A percentile compares a stretch with the other conserved stretches of the same genome.
phyloP scores from a whole-genome alignment of 2,888 invertebrate species.

The Cistogaster globosa region DNA sequence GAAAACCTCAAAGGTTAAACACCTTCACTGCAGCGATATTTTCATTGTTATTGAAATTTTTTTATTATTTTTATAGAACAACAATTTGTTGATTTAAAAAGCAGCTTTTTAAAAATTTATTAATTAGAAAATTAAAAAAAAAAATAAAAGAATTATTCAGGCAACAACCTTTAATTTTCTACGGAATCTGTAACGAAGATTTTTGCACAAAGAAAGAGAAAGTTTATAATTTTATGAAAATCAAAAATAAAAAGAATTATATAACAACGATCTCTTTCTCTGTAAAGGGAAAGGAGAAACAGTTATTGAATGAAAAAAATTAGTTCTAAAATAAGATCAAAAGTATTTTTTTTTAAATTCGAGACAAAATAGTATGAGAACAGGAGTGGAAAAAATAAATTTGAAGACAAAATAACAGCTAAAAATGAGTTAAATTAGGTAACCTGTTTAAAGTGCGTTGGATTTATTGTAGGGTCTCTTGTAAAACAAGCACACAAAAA shows the following conservation, averaged over 20 bases:
- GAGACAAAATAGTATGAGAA: not conserved
- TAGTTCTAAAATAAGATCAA: no score
- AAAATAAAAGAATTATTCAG: constrained; percentile 23
- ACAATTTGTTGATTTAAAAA: not conserved
- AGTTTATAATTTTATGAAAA: constrained; percentile 34
- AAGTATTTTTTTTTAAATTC: not conserved
- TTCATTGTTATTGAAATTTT: constrained; percentile 15
- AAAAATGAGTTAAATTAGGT: constrained; percentile 47
- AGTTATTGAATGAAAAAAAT: not conserved
- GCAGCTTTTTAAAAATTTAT: constrained; percentile 17
- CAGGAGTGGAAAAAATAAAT: constrained; percentile 25
- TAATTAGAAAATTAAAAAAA: not conserved
- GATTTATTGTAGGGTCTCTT: constrained; percentile 21
- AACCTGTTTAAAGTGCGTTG: constrained; percentile 35
- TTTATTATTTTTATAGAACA: not conserved
- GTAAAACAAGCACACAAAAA: constrained; percentile 38
- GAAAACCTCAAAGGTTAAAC: constrained; percentile 17
- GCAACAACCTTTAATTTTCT: constrained; percentile 46
- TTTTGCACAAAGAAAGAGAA: constrained; percentile 48
- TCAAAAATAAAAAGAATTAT: constrained; percentile 33
- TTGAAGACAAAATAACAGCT: constrained; percentile 17
- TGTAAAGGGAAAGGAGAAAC: not conserved
- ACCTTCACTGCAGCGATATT: not conserved
- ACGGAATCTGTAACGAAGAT: constrained; percentile 40
- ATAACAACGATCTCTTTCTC: constrained; percentile 34